Base-by-base conservation (phyloP, 2,888 invertebrate genomes). In the Mylabris sibirica region DNA sequence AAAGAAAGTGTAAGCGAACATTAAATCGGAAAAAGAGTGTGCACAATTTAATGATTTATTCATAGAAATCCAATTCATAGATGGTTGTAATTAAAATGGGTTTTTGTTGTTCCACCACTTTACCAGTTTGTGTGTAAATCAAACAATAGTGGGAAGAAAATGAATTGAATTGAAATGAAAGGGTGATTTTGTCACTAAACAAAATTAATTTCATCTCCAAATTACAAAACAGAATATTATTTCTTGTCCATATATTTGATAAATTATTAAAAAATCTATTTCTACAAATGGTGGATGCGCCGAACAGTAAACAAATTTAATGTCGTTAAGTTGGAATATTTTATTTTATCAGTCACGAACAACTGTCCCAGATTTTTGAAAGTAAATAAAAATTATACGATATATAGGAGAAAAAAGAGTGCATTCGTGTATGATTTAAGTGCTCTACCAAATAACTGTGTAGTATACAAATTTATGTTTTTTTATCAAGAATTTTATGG, bases 401-500 rank as follows among this genome's bases (percentile, higher is more conserved):
- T 66, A 57, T 30, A 30, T 4, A 8, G 30, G 30, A 41, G 62
- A 62, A 60, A 62, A 62, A 60, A 24, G 35, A 60, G 59, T 11
- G 57, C 26, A 57, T 20, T 20, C 9, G 9, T 20, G 49, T 49
- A 8, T 20, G 49, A 26, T 14, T 26, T 24, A 57, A 57, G 57
- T 57, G 57, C 24, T 57, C 26, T 30, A 30, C 6, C 14, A 24
- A 26, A 57, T 57, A 57, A 57, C 6, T 5, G 26, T 5, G 26
- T 9, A 11, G 3, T 14, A 30, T 69, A 64, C 63, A 61, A n/a
- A 64, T 70, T 70, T 67, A 26, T 53, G 67, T 61, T 61, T 67
- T 67, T 70, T 67, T 67, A 67, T 65, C 67, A 65, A 70, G 67
- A 66, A 66, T 62, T 69, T 69, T 64, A 67, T 64, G 62, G 59